Evolutionary conservation across 30 jellyfish, hydroid and myxozoan species (phyloP), one percentile per base, ranked within the genome.

Genomic region (Aurelia sp.): DNA sequence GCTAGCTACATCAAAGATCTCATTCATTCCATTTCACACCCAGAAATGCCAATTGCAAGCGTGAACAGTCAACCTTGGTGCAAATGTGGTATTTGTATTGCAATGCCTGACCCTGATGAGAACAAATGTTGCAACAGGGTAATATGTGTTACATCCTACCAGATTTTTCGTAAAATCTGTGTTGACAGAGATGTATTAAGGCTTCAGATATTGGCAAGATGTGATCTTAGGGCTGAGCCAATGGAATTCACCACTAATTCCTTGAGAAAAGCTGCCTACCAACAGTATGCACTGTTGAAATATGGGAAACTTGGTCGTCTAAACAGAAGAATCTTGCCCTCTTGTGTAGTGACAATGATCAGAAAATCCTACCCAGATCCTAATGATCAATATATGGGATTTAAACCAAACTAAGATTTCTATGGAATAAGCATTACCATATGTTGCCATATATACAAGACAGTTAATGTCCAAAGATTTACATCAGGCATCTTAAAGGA

Each of bases 311-410:
- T 72, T 72, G 83, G 83, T 38, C 65, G 67, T 3, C 12, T 68
- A 8, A 72, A 72, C 83, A 72, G 83, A 41, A 72, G 83, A 72
- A 50, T 72, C 38, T 38, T 72, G 35, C 83, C 83, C 13, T 41
- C 83, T 13, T 72, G 83, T 72, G 83, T 72, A 20, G 22, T 72
- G 40, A 72, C 22, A 48, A 72, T 72, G 65, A 48, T 72, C 19
- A n/a, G 83, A 16, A 50, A 72, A 18, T 41, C 83, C 27, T 72
- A 38, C 53, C 83, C 83, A 41, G 65, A 41, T 30, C 67, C 83
- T 66, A 66, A 66, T 66, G 78, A 66, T 21, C 73, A 72, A 38
- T 72, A 72, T 66, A 72, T 72, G 83, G 83, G 83, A 22, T 48
- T 38, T 48, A 41, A 38, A 41, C 83, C 83, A 41, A 72, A n/a